phyloP scores from a whole-genome alignment of 2,113 vertebrate genomes.

The Oreochromis spilurus region DNA sequence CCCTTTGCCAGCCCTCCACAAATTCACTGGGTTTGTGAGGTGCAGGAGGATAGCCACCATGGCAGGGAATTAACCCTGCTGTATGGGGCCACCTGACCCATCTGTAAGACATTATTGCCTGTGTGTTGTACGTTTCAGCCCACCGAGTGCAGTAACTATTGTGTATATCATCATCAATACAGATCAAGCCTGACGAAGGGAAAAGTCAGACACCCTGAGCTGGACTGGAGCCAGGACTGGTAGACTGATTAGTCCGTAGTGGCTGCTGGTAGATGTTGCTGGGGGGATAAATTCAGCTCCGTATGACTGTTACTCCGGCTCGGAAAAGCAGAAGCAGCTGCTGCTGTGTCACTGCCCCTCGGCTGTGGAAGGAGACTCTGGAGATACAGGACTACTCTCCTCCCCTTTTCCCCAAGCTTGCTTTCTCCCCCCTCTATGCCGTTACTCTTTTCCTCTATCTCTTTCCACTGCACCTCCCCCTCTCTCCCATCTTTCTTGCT shows the following conservation, averaged over 20 bases:
- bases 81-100: constrained; percentile 12
- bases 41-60: neutral
- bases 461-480: neutral
- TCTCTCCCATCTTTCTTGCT: neutral
- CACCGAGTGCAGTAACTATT: constrained; percentile 4
- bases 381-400: neutral
- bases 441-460: constrained; percentile 3
- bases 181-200: constrained; percentile 32
- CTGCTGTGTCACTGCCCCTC: constrained; percentile 46
- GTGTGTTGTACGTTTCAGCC: constrained; percentile 13
- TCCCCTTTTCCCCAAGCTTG: neutral
- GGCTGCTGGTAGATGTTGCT: constrained; percentile 25
- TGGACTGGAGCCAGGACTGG: neutral
- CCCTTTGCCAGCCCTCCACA: constrained; percentile 17
- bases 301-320: neutral
- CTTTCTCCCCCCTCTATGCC: neutral
- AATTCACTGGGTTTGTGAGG: neutral
- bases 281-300: constrained; percentile 3
- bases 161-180: constrained; percentile 40
- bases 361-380: constrained; percentile 6
- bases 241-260: constrained; percentile 33
- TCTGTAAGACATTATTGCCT: constrained; percentile 30
- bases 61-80: constrained; percentile 29
- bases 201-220: neutral
- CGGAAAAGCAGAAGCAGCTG: constrained; percentile 45